Percentiles rank a stretch among this genome's conserved stretches.
Conservation (phyloP, 2,888 invertebrate genomes). For the Sminthurides aquaticus region DNA sequence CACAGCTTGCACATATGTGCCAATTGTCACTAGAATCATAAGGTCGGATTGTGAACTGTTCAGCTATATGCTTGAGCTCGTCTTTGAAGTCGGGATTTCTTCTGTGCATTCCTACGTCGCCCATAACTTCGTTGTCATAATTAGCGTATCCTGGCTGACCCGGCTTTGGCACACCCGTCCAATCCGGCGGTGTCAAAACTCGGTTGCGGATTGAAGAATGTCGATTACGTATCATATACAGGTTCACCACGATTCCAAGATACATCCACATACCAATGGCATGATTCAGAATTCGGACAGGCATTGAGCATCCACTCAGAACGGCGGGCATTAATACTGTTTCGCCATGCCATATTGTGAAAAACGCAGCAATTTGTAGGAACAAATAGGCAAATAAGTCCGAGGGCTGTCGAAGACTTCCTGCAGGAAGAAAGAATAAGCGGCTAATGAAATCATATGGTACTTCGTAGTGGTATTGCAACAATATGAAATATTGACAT, state of each 20-base stretch:
- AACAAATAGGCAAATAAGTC: neutral
- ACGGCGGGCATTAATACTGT: neutral
- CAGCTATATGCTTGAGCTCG: slow-evolving; percentile 4
- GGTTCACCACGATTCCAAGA: neutral
- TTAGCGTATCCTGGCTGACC: neutral
- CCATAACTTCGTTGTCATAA: neutral
- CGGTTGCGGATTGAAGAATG: neutral
- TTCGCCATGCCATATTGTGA: neutral
- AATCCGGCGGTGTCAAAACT: neutral
- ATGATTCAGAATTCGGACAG: neutral
- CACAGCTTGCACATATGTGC: slow-evolving; percentile 41
- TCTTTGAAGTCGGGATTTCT: neutral
- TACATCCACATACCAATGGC: neutral
- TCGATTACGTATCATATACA: neutral
- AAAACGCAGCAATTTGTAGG: neutral
- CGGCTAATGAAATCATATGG: no score
- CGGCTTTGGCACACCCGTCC: neutral
- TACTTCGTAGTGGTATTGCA: no score
- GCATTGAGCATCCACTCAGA: neutral
- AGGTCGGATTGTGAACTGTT: slow-evolving; percentile 33
- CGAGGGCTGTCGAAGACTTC: neutral
- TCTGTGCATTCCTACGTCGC: neutral
- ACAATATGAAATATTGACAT: no score
- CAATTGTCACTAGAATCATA: slow-evolving; percentile 34
- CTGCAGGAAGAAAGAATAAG: no score